A percentile compares a stretch with the other conserved stretches of the same genome.
These are phyloP conservation scores for Varanus komodoensis DNA, from an alignment of 2,113 vertebrate species.

Conservation along the genomic window DNA sequence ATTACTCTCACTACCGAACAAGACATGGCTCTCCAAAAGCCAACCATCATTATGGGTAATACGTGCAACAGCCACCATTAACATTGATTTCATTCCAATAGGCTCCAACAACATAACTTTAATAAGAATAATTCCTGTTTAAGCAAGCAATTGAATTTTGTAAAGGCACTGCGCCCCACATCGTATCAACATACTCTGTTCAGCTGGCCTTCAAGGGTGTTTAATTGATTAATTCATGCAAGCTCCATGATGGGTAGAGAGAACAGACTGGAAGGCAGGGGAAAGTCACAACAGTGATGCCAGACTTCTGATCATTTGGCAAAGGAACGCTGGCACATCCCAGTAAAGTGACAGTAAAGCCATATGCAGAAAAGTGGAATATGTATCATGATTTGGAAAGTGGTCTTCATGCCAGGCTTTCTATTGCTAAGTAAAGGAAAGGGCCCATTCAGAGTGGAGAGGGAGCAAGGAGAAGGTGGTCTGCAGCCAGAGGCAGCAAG, in stretches of 20 bases:
- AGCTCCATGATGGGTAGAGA: background rate
- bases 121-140: constrained; percentile 56
- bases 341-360: constrained; percentile 46
- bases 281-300: constrained; percentile 7
- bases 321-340: constrained; percentile 40
- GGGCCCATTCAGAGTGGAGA: background rate
- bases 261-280: background rate
- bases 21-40: constrained; percentile 51
- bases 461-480: background rate
- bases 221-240: background rate
- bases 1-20: constrained; percentile 46
- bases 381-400: accelerated
- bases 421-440: background rate
- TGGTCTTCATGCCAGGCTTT: background rate
- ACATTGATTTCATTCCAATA: constrained; percentile 34
- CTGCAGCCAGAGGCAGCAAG: background rate
- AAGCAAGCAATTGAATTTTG: constrained; percentile 54
- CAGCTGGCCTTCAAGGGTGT: constrained; percentile 17
- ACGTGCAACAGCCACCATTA: constrained; percentile 51
- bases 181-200: background rate
- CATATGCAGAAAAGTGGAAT: constrained; percentile 45
- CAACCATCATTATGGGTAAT: constrained; percentile 42
- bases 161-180: background rate
- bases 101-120: constrained; percentile 43
- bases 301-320: constrained; percentile 51